phyloP scores from a whole-genome alignment of 2,797 vertebrate species.

The Rhinichthys osculus region DNA sequence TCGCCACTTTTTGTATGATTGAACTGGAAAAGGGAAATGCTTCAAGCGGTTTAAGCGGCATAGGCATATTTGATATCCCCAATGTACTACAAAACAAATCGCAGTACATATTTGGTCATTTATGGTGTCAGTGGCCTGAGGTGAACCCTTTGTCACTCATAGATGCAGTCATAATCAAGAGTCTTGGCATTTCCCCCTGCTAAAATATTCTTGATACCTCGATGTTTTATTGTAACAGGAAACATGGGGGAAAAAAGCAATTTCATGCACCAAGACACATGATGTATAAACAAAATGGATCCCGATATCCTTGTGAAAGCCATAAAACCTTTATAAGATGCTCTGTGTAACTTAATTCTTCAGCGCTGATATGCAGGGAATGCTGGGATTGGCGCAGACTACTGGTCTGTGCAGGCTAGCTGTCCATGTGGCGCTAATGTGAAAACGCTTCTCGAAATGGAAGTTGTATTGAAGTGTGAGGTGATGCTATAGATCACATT shows the following conservation, averaged over 20 bases:
- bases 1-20: no score
- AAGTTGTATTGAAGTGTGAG: slow-evolving; percentile 52
- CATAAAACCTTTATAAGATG: slow-evolving; percentile 65
- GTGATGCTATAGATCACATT: slow-evolving; percentile 46
- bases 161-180: slow-evolving; percentile 46
- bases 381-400: slow-evolving; percentile 49
- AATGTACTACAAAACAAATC: slow-evolving; percentile 44
- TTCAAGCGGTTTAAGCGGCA: slow-evolving; percentile 41
- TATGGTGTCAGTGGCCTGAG: slow-evolving; percentile 27
- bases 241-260: slow-evolving; percentile 66
- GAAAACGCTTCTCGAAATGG: slow-evolving; percentile 54
- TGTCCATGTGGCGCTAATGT: slow-evolving; percentile 48
- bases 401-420: slow-evolving; percentile 41
- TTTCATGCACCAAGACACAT: slow-evolving; percentile 71
- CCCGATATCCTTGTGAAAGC: slow-evolving; percentile 64
- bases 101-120: slow-evolving; percentile 37
- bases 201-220: slow-evolving; percentile 41
- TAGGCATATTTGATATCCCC: slow-evolving; percentile 22
- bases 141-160: slow-evolving; percentile 39
- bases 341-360: slow-evolving; percentile 67
- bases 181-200: slow-evolving; percentile 32
- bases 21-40: slow-evolving; percentile 32
- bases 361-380: slow-evolving; percentile 55
- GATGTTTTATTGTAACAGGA: slow-evolving; percentile 64
- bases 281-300: slow-evolving; percentile 73